A percentile compares a stretch with the other conserved stretches of the same genome.
Evolutionary conservation across 2,888 invertebrate genomes (phyloP).

Genomic region (Chelonus formosanus): DNA sequence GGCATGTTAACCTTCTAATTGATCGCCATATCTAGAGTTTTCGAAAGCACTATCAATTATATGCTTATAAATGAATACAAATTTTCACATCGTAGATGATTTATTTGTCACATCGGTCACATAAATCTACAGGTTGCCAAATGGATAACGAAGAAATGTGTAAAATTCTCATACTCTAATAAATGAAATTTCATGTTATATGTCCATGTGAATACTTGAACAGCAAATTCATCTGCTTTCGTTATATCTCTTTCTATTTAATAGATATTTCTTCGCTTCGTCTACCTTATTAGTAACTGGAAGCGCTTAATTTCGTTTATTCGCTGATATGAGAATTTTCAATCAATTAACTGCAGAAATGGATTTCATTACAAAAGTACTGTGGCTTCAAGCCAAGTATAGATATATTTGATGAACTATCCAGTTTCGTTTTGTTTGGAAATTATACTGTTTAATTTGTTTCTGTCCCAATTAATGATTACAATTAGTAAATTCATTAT

Average conservation of each 20-base stretch:
- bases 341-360: conserved; percentile 40
- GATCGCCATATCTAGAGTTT: conserved; percentile 14
- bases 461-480: too few relatives aligned
- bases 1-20: conserved; percentile 9
- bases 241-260: conserved; percentile 12
- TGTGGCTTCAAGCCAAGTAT: conserved; percentile 31
- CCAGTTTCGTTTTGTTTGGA: not conserved
- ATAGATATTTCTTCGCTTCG: conserved; percentile 22
- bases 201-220: not conserved
- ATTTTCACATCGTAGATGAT: conserved; percentile 17
- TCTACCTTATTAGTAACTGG: conserved; percentile 10
- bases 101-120: conserved; percentile 20
- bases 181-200: not conserved
- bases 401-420: not conserved
- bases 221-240: not conserved
- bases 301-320: conserved; percentile 37
- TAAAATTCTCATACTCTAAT: too few relatives aligned
- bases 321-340: conserved; percentile 33
- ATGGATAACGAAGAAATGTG: conserved; percentile 7
- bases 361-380: conserved; percentile 42
- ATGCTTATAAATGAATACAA: conserved; percentile 18
- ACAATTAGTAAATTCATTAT: too few relatives aligned
- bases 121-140: conserved; percentile 30
- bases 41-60: conserved; percentile 15
- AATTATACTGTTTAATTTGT: too few relatives aligned